Percentiles rank a stretch among this genome's conserved stretches.
These are phyloP conservation scores for Leptinotarsa texana DNA, from an alignment of 1,140 invertebrate genomes.

Conservation along the genomic window DNA sequence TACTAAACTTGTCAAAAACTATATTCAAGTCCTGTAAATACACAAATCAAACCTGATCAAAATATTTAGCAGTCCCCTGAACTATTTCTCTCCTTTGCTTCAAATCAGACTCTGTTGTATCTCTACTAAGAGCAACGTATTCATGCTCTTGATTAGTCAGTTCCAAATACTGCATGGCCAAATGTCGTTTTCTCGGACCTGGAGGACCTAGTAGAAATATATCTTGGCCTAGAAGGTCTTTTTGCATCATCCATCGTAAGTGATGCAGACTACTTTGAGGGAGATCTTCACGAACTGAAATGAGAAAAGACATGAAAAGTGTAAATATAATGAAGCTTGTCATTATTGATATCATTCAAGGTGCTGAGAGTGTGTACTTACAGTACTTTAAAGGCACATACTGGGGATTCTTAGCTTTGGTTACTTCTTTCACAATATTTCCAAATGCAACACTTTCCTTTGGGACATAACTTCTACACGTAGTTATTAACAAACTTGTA, in stretches of 20 bases:
- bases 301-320: not conserved
- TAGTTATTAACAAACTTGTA: not conserved
- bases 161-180: slow-evolving; percentile 88
- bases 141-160: slow-evolving; percentile 88
- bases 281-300: slow-evolving; percentile 49
- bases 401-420: slow-evolving; percentile 68
- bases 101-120: slow-evolving; percentile 95
- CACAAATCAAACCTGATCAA: slow-evolving; percentile 78
- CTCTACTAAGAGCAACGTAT: slow-evolving; percentile 90
- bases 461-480: slow-evolving; percentile 55
- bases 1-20: too few relatives aligned
- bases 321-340: slow-evolving; percentile 25
- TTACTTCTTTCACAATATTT: slow-evolving; percentile 71
- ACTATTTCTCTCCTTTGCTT: slow-evolving; percentile 94
- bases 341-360: not conserved
- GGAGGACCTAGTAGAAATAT: slow-evolving; percentile 93
- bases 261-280: slow-evolving; percentile 79
- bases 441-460: slow-evolving; percentile 72
- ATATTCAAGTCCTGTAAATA: not conserved
- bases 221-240: slow-evolving; percentile 90
- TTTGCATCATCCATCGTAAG: slow-evolving; percentile 93
- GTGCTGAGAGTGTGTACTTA: slow-evolving; percentile 59
- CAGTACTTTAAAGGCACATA: slow-evolving; percentile 84
- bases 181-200: slow-evolving; percentile 71
- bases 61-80: slow-evolving; percentile 84